These are phyloP conservation scores for Linnaemya tessellans DNA, from an alignment of 2,888 invertebrate genomes.

Conservation along the genomic window DNA sequence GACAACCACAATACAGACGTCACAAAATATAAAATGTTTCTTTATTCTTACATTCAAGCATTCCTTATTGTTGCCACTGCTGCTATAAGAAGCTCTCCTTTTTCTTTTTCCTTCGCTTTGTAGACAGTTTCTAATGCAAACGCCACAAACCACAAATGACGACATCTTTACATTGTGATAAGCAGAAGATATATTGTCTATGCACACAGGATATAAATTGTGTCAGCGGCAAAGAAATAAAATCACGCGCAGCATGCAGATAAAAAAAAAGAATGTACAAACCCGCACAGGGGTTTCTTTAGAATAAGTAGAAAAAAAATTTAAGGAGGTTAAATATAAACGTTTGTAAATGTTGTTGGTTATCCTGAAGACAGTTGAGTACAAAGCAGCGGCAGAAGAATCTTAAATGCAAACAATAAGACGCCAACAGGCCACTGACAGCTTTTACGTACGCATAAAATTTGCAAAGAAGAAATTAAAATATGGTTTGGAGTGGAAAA, in stretches of 20 bases:
- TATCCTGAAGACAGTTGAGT: constrained; percentile 57
- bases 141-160: constrained; percentile 73
- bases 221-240: constrained; percentile 83
- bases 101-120: constrained; percentile 31
- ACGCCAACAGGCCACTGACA: constrained; percentile 52
- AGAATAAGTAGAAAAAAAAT: constrained; percentile 2
- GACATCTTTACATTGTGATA: constrained; percentile 78
- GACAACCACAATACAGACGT: constrained; percentile 43
- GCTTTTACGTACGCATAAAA: constrained; percentile 32
- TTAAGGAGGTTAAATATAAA: constrained; percentile 48
- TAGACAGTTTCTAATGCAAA: constrained; percentile 61
- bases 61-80: constrained; percentile 12
- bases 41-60: constrained; percentile 2
- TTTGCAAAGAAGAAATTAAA: background rate
- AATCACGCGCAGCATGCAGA: constrained; percentile 71
- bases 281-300: constrained; percentile 33
- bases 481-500: constrained; percentile 16
- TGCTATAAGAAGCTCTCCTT: constrained; percentile 21
- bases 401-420: constrained; percentile 57
- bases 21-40: constrained; percentile 25
- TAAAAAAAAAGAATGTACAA: constrained; percentile 4
- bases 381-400: constrained; percentile 39
- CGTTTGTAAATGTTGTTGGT: constrained; percentile 45
- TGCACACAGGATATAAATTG: constrained; percentile 82
- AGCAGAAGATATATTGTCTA: constrained; percentile 81